Conservation (phyloP, 2,113 vertebrate species). For the Pseudopipra pipra region DNA sequence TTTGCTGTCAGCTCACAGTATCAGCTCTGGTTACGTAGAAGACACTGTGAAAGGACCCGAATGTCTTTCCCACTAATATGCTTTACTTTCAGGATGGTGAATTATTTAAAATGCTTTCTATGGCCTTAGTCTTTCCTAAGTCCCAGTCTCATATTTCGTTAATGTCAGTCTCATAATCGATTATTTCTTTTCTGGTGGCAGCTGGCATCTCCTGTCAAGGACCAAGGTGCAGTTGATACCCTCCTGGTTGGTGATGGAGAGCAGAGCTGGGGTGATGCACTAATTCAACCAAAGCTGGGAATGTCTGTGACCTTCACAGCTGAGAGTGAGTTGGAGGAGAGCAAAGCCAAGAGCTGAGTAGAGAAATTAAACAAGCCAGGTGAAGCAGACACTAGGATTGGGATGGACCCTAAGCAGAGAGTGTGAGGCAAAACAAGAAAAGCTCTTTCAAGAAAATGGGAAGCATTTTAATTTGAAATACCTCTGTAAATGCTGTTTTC, state of each 20-base stretch:
- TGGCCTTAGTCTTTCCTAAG: neutral
- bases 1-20: neutral
- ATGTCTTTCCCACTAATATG: neutral
- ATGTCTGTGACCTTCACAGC: neutral
- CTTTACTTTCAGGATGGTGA: neutral
- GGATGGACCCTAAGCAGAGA: neutral
- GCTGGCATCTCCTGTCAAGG: neutral
- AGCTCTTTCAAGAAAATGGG: neutral
- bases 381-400: neutral
- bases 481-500: neutral
- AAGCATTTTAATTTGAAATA: neutral
- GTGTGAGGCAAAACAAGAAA: neutral
- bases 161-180: neutral
- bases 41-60: neutral
- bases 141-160: neutral
- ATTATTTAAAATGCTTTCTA: conserved; percentile 33
- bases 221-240: neutral
- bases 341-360: neutral
- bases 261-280: neutral
- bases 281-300: neutral
- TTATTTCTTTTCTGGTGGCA: conserved; percentile 4
- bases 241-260: neutral
- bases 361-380: neutral
- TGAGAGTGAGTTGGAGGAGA: neutral
- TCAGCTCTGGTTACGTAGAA: neutral